A percentile compares a stretch with the other conserved stretches of the same genome.
Conservation (phyloP, 2,888 invertebrate species). For the Tortricodes alternella region DNA sequence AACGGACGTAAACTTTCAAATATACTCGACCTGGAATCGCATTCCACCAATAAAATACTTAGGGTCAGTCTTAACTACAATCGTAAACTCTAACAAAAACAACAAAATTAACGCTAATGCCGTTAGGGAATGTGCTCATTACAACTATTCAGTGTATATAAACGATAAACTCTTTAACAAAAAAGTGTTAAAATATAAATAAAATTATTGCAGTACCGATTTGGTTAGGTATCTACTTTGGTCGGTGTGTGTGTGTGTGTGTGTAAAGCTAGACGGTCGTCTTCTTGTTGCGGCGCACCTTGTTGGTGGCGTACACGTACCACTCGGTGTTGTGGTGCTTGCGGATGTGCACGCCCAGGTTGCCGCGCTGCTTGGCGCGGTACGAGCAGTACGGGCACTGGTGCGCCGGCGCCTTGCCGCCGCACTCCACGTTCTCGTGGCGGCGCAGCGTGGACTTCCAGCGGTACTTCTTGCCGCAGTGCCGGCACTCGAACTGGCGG, state of each 20-base stretch:
- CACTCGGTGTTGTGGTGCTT: conserved; percentile 87
- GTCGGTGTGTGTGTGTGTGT: conserved; percentile 57
- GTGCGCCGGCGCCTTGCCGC: conserved; percentile 91
- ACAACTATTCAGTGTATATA: conserved; percentile 72
- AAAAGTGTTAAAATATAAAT: conserved; percentile 60
- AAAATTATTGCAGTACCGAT: conserved; percentile 80
- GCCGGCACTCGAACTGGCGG: conserved; percentile 89
- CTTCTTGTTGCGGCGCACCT: conserved; percentile 75
- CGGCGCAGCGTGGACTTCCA: conserved; percentile 93
- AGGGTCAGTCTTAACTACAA: conserved; percentile 79
- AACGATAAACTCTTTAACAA: conserved; percentile 72
- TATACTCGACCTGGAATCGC: conserved; percentile 51
- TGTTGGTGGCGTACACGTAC: conserved; percentile 77
- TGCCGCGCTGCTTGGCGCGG: conserved; percentile 91
- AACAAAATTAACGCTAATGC: conserved; percentile 74
- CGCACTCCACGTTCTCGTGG: conserved; percentile 92
- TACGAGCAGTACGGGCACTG: conserved; percentile 91
- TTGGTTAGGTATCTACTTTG: conserved; percentile 81
- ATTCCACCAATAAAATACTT: conserved; percentile 66
- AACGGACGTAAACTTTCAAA: conserved; percentile 13
- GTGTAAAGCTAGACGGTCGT: conserved; percentile 46
- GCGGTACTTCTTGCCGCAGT: conserved; percentile 92
- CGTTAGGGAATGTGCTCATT: conserved; percentile 80
- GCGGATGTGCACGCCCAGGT: conserved; percentile 90
- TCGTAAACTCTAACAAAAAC: conserved; percentile 78